Conservation (phyloP, 2,113 vertebrate species). For the Stomatorhinus ivindoensis region DNA sequence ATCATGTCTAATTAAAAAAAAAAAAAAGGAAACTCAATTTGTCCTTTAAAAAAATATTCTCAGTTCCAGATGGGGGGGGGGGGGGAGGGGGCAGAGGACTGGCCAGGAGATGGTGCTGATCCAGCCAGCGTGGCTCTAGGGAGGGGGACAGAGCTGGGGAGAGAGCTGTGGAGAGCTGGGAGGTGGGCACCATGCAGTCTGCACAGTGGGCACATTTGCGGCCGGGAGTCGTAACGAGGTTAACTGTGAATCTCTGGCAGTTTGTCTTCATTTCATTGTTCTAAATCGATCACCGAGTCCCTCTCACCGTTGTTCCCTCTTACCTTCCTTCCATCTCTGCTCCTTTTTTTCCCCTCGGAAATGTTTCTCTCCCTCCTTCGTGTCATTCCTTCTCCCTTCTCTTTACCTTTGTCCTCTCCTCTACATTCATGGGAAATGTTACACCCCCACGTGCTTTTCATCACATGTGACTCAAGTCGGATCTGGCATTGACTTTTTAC, state of each 20-base stretch:
- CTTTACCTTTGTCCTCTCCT: neutral
- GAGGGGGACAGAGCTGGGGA: neutral
- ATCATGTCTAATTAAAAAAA: neutral
- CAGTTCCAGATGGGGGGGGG: neutral
- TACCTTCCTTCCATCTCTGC: neutral
- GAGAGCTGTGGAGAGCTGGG: neutral
- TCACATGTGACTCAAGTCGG: neutral
- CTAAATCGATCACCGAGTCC: neutral
- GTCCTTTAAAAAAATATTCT: neutral
- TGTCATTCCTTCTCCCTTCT: conserved; percentile 23
- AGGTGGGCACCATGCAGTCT: conserved; percentile 51
- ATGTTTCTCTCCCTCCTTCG: conserved; percentile 11
- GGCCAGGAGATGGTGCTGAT: too few species aligned
- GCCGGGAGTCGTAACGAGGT: conserved; percentile 50
- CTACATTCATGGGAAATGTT: neutral
- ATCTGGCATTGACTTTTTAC: neutral
- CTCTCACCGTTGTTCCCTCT: neutral
- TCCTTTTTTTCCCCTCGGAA: neutral
- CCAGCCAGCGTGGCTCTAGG: neutral
- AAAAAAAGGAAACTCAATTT: neutral
- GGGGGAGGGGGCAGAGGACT: neutral
- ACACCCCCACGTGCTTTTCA: neutral
- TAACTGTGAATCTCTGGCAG: conserved; percentile 48
- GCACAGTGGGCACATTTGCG: conserved; percentile 46
- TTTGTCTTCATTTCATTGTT: neutral